A percentile compares a stretch with the other conserved stretches of the same genome.
Conservation (phyloP, 2,113 vertebrate genomes). For the Sebastes fasciatus region DNA sequence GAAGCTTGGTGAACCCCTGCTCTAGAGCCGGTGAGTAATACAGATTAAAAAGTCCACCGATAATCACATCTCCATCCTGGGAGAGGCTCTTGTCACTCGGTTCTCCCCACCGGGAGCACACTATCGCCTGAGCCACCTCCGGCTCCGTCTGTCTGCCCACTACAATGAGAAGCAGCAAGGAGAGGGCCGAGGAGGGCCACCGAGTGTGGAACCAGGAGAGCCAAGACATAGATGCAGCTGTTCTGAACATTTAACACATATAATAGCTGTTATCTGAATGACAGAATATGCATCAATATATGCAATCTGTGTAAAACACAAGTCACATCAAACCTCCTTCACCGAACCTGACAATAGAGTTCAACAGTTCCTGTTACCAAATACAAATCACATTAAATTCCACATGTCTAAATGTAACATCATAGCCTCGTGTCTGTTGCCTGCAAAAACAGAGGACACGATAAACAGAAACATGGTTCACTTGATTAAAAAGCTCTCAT, state of each 20-base stretch:
- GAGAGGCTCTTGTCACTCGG: conserved; percentile 56
- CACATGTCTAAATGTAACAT: not conserved
- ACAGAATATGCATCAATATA: conserved; percentile 3
- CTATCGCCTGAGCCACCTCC: conserved; percentile 1
- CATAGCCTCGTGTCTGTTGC: not conserved
- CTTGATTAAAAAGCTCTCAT: not conserved
- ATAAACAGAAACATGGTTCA: not conserved
- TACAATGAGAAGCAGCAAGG: conserved; percentile 42
- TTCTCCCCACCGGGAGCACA: conserved; percentile 58
- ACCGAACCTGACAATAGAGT: not conserved
- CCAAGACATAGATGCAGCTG: conserved; percentile 42
- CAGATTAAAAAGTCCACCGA: conserved; percentile 78
- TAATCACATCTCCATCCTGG: conserved; percentile 78
- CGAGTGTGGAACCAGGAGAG: conserved; percentile 8
- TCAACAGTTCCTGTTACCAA: conserved; percentile 4
- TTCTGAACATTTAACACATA: conserved; percentile 23
- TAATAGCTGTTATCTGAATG: not conserved
- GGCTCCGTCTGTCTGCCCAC: conserved; percentile 9
- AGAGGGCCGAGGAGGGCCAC: conserved; percentile 16
- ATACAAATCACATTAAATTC: not conserved
- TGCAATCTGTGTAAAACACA: conserved; percentile 1
- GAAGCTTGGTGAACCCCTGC: conserved; percentile 58
- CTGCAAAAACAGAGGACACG: conserved; percentile 4
- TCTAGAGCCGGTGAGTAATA: conserved; percentile 52
- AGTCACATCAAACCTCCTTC: not conserved